phyloP scores from a whole-genome alignment of 2,888 invertebrate genomes.

The Agrotis ipsilon region DNA sequence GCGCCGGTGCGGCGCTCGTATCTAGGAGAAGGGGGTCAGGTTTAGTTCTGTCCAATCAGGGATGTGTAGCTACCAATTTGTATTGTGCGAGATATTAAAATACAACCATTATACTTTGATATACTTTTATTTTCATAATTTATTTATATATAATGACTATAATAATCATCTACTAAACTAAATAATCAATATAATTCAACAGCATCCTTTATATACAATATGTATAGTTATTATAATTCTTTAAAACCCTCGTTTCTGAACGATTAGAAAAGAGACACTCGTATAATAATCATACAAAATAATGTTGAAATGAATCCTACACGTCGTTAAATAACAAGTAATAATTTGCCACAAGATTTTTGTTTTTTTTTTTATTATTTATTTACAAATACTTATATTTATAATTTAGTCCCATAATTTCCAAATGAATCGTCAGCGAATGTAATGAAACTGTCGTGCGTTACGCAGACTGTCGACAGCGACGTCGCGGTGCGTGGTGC shows the following conservation, averaged over 20 bases:
- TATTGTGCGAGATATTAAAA: constrained; percentile 22
- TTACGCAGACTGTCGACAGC: constrained; percentile 41
- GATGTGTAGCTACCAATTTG: too few species aligned
- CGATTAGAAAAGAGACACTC: constrained; percentile 79
- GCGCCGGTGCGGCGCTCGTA: too few species aligned
- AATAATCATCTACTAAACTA: constrained; percentile 90
- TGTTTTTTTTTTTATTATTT: constrained; percentile 81
- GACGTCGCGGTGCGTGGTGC: constrained; percentile 5
- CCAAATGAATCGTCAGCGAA: constrained; percentile 82
- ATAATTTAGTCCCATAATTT: constrained; percentile 90
- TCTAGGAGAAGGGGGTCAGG: too few species aligned
- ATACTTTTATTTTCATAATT: constrained; percentile 89
- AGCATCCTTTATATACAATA: constrained; percentile 90
- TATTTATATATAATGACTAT: constrained; percentile 90
- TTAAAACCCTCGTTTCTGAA: constrained; percentile 76
- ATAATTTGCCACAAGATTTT: constrained; percentile 89
- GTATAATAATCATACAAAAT: constrained; percentile 83
- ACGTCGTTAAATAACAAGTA: constrained; percentile 85
- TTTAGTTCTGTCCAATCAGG: too few species aligned
- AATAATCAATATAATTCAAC: constrained; percentile 89
- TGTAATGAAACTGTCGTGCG: constrained; percentile 69
- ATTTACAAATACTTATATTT: constrained; percentile 88
- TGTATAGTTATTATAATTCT: constrained; percentile 86
- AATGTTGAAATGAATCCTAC: constrained; percentile 82
- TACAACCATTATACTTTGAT: constrained; percentile 78